Percentiles rank a stretch among this genome's conserved stretches.
Conservation (phyloP, 2,797 vertebrate genomes). For the Buphagus erythrorhynchus region DNA sequence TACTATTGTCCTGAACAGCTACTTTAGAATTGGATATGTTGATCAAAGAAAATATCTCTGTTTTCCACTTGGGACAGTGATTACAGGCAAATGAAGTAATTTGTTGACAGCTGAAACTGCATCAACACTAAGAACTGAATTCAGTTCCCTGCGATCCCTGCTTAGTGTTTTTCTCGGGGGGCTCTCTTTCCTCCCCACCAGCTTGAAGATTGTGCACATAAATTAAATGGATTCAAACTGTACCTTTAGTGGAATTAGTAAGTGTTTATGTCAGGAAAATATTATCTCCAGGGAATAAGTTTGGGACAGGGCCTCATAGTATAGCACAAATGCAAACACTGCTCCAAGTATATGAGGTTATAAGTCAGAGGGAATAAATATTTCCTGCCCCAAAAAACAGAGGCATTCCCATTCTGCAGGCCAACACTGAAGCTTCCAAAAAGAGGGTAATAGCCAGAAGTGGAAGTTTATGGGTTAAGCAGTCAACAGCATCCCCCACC, state of each 20-base stretch:
- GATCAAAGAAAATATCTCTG: conserved; percentile 5
- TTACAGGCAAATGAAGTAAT: neutral
- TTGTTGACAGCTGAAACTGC: neutral
- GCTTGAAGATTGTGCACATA: neutral
- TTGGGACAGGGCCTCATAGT: neutral
- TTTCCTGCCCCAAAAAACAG: neutral
- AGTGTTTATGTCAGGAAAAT: neutral
- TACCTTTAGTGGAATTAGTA: neutral
- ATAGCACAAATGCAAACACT: neutral
- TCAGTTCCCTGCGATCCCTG: neutral
- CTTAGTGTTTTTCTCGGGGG: neutral
- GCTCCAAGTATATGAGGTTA: neutral
- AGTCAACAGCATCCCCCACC: neutral
- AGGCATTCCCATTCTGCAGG: neutral
- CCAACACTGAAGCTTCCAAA: neutral
- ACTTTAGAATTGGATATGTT: neutral
- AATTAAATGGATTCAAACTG: neutral
- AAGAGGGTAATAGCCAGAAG: neutral
- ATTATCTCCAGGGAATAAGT: neutral
- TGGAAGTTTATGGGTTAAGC: neutral
- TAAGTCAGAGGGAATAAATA: neutral
- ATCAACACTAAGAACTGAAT: neutral
- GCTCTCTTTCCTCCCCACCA: neutral
- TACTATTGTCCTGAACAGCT: neutral
- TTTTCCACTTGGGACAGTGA: neutral